Evolutionary conservation across 2,888 invertebrate genomes (phyloP).

Genomic region (Meiosimyza decipiens): DNA sequence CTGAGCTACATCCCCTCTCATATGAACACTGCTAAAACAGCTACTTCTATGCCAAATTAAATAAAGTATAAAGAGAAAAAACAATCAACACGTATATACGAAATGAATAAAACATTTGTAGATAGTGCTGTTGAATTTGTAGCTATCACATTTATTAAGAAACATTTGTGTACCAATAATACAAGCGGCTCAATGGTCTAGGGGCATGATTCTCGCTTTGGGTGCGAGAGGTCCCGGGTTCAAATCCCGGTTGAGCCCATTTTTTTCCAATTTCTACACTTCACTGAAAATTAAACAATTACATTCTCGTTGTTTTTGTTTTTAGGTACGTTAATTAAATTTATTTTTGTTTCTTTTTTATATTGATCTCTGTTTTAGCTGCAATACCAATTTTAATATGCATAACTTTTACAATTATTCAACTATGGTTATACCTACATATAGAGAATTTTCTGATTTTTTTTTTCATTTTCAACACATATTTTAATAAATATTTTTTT

Average conservation of each 20-base stretch:
- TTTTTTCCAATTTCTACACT: background rate
- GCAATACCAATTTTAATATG: conserved; percentile 8
- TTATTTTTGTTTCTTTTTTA: conserved; percentile 25
- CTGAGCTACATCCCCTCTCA: conserved; percentile 66
- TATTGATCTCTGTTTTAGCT: conserved; percentile 26
- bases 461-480: background rate
- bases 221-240: conserved; percentile 75
- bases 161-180: too few relatives aligned
- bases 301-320: background rate
- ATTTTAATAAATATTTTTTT: conserved; percentile 8
- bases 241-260: conserved; percentile 69
- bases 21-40: too few relatives aligned
- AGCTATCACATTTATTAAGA: too few relatives aligned
- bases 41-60: too few relatives aligned
- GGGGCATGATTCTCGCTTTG: conserved; percentile 74
- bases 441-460: conserved; percentile 7
- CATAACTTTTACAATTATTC: conserved; percentile 24
- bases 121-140: too few relatives aligned
- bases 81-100: too few relatives aligned
- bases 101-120: too few relatives aligned
- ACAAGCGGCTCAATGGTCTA: conserved; percentile 69
- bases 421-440: conserved; percentile 19
- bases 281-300: background rate
- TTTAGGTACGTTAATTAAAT: conserved; percentile 10
- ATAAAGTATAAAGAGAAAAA: too few relatives aligned